phyloP scores from a whole-genome alignment of 2,888 invertebrate species.

The Andrena trimmerana region DNA sequence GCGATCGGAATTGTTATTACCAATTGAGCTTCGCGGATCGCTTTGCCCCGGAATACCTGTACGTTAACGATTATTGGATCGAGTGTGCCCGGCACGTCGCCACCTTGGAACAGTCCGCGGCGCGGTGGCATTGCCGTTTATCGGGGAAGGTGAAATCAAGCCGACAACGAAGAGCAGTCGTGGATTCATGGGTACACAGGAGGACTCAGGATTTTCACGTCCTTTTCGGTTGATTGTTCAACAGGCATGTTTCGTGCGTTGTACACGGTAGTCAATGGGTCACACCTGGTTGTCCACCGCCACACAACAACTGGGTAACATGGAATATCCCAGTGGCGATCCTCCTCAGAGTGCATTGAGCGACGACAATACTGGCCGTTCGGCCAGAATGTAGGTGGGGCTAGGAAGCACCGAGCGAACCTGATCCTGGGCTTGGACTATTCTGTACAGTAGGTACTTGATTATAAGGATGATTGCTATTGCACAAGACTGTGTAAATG shows the following conservation, averaged over 20 bases:
- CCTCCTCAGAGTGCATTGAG: conserved; percentile 82
- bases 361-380: conserved; percentile 79
- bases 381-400: conserved; percentile 82
- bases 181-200: conserved; percentile 35
- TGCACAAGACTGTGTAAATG: conserved; percentile 97
- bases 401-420: conserved; percentile 83
- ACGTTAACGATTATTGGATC: conserved; percentile 44
- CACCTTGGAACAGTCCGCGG: conserved; percentile 28
- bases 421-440: conserved; percentile 80
- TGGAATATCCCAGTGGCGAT: conserved; percentile 79
- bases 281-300: conserved; percentile 65
- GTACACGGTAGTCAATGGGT: conserved; percentile 57
- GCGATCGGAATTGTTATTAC: conserved; percentile 39
- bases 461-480: conserved; percentile 95
- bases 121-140: conserved; percentile 51
- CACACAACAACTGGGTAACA: conserved; percentile 77
- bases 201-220: conserved; percentile 42
- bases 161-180: conserved; percentile 56
- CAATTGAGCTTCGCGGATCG: conserved; percentile 42
- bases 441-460: conserved; percentile 80
- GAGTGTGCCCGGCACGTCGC: conserved; percentile 28
- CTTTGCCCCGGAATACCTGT: conserved; percentile 30
- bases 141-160: conserved; percentile 56
- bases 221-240: conserved; percentile 39
- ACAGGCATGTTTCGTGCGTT: conserved; percentile 46